These are phyloP conservation scores for Nymphicus hollandicus DNA, from an alignment of 2,113 vertebrate species.

Conservation along the genomic window DNA sequence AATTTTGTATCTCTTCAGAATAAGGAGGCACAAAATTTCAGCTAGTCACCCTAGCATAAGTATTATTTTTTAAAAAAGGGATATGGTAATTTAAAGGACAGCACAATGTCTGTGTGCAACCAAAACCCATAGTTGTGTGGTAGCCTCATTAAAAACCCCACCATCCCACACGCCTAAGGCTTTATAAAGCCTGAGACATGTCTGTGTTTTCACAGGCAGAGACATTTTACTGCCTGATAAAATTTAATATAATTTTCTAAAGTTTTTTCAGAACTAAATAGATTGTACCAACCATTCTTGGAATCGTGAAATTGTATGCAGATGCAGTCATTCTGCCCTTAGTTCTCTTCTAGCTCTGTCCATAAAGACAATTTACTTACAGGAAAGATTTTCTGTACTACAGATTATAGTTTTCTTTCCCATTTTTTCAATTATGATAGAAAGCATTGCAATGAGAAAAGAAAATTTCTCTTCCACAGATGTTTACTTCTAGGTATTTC, in stretches of 20 bases:
- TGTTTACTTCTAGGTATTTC: neutral
- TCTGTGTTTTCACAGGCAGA: neutral
- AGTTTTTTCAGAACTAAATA: neutral
- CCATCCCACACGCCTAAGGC: neutral
- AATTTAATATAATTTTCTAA: neutral
- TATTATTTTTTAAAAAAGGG: neutral
- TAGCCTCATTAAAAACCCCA: neutral
- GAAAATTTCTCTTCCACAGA: neutral
- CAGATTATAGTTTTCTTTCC: neutral
- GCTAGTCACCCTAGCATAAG: neutral
- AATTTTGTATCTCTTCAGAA: neutral
- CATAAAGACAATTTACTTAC: neutral
- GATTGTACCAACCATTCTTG: neutral
- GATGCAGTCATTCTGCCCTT: neutral
- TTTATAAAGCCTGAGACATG: neutral
- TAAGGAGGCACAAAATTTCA: neutral
- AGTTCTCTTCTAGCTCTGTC: neutral
- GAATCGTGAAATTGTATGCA: neutral
- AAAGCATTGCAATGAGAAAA: neutral
- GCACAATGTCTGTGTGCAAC: neutral
- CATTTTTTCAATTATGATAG: neutral
- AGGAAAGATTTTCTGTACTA: neutral
- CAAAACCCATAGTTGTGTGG: neutral
- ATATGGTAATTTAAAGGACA: neutral
- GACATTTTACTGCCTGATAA: neutral